A percentile compares a stretch with the other conserved stretches of the same genome.
phyloP scores from a whole-genome alignment of 2,797 vertebrate species.

The Apogon hyalosoma region DNA sequence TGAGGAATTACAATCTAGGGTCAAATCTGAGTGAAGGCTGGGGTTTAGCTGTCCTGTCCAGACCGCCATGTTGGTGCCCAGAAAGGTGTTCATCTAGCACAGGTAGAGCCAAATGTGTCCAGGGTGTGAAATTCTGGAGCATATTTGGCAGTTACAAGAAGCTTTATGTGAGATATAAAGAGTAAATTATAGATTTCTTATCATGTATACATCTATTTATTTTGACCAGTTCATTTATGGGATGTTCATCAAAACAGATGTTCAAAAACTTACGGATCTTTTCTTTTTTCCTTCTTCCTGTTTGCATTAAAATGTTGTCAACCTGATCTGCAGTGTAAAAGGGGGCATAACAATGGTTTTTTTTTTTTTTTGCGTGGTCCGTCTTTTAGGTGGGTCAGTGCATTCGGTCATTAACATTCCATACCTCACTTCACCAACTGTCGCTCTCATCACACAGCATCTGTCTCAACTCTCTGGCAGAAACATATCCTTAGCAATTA shows the following conservation, averaged over 20 bases:
- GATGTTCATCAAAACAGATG: slow-evolving; percentile 79
- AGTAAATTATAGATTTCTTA: slow-evolving; percentile 90
- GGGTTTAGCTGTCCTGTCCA: slow-evolving; percentile 73
- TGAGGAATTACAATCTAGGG: slow-evolving; percentile 65
- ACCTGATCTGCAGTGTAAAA: slow-evolving; percentile 56
- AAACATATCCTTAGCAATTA: slow-evolving; percentile 33
- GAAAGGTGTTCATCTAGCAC: slow-evolving; percentile 81
- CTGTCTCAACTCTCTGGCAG: slow-evolving; percentile 16
- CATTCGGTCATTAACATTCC: slow-evolving; percentile 81
- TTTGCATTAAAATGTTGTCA: slow-evolving; percentile 67
- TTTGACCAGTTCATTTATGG: slow-evolving; percentile 86
- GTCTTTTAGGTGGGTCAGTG: slow-evolving; percentile 41
- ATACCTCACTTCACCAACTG: slow-evolving; percentile 50
- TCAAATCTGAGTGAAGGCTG: slow-evolving; percentile 66
- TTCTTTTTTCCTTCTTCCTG: slow-evolving; percentile 49
- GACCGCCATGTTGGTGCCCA: slow-evolving; percentile 70
- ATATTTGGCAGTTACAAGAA: slow-evolving; percentile 89
- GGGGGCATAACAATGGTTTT: slow-evolving; percentile 54
- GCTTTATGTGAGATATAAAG: slow-evolving; percentile 88
- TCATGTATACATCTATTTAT: slow-evolving; percentile 95
- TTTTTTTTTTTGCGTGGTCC: slow-evolving; percentile 19
- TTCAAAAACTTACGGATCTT: slow-evolving; percentile 72
- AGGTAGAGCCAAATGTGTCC: slow-evolving; percentile 80
- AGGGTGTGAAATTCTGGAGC: slow-evolving; percentile 65
- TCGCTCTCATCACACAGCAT: slow-evolving; percentile 33